Conservation (phyloP, 2,888 invertebrate genomes). For the Chorisops tibialis region DNA sequence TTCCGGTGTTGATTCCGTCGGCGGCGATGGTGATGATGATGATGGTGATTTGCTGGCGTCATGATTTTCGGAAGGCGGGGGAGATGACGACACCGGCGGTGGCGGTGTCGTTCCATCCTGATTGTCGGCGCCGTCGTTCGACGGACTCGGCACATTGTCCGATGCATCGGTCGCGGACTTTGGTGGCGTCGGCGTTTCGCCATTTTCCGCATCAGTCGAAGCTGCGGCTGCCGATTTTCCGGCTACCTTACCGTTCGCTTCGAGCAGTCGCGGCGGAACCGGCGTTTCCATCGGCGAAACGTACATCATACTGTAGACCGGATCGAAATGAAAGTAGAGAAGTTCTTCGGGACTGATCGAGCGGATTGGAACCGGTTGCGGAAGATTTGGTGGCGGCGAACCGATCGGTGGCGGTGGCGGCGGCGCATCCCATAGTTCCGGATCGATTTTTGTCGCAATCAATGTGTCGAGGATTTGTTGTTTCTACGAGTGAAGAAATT, state of each 20-base stretch:
- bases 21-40: constrained; percentile 22
- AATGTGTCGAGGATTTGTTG: background rate
- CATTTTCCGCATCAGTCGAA: background rate
- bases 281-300: constrained; percentile 42
- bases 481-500: background rate
- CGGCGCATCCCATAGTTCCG: constrained; percentile 38
- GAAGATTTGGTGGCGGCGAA: constrained; percentile 39
- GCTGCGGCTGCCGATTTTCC: background rate
- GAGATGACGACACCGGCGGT: background rate
- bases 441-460: constrained; percentile 37
- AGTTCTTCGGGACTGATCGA: constrained; percentile 41
- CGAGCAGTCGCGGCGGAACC: constrained; percentile 43
- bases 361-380: constrained; percentile 43
- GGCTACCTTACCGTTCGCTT: constrained; percentile 34
- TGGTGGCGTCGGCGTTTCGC: background rate
- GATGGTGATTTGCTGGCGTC: background rate
- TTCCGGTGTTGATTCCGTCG: background rate
- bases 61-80: background rate
- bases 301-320: constrained; percentile 43
- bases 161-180: background rate
- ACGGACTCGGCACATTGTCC: background rate
- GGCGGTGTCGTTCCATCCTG: background rate
- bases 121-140: background rate
- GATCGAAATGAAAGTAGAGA: constrained; percentile 48
- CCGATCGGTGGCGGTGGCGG: constrained; percentile 44